Evolutionary conservation across 2,113 vertebrate genomes (phyloP), one percentile per base, ranked within the genome.

Genomic region (Gallinago jamesoni): DNA sequence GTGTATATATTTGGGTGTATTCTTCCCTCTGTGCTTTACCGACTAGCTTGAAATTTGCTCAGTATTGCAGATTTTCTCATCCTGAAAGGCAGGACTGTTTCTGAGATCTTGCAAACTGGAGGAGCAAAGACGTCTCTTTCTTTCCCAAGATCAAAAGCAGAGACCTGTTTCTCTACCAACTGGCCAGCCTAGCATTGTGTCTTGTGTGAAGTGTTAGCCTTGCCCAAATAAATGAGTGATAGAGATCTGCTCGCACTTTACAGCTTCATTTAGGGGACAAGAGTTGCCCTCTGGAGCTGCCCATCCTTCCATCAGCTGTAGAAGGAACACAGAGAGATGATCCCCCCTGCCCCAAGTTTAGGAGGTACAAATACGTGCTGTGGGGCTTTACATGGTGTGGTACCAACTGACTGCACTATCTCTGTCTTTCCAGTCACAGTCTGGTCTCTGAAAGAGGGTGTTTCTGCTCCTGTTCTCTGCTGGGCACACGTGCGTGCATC

Each of bases 401-500:
- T 22, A 68, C 41, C 66, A 50, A n/a, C 24, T 18, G 28, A 27
- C 30, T 7, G 47, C 30, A 23, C 22, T 7, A 18, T 23, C 27
- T 68, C 33, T 41, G n/a, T 30, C 22, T 20, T 79, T 74, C 62
- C 57, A 31, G 12, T 17, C 28, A 41, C 3, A 45, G 13, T 3
- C 56, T 48, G 63, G 21, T 28, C 37, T 3, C 2, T 33, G 33
- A 31, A 23, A 69, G 53, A 55, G 17, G 0, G 3, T 24, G 8
- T 35, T 45, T 57, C 62, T 76, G 70, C n/a, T 86, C 57, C 39
- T 43, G n/a, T 24, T 59, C 56, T 53, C 56, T 53, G 57, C 64
- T 47, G 57, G 56, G 56, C 56, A 31, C 1, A 1, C 1, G 1
- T 10, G 8, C 5, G 19, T 25, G 35, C 19, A n/a, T 2, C 35